Conservation (phyloP, 2,888 invertebrate species). For the Andrena camellia region DNA sequence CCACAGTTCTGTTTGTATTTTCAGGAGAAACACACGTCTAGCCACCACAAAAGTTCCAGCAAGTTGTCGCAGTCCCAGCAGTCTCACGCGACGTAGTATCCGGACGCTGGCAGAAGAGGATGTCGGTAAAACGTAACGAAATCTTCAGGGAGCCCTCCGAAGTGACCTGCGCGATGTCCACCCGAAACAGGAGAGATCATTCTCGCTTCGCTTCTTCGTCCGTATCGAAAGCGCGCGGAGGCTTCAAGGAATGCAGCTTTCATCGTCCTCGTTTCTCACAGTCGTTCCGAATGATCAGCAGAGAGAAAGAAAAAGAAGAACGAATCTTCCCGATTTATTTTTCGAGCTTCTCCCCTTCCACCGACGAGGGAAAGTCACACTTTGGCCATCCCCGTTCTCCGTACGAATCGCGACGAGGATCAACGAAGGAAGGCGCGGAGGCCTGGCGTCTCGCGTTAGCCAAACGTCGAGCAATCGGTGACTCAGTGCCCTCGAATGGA, state of each 20-base stretch:
- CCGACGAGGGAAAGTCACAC: background rate
- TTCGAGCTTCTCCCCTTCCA: background rate
- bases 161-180: slow-evolving; percentile 15
- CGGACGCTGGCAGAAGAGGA: slow-evolving; percentile 62
- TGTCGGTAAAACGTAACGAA: slow-evolving; percentile 45
- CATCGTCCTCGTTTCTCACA: slow-evolving; percentile 20
- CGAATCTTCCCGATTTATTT: background rate
- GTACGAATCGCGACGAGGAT: background rate
- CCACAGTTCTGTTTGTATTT: slow-evolving; percentile 73
- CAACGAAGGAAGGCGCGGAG: slow-evolving; percentile 18
- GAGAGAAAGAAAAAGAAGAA: background rate
- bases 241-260: slow-evolving; percentile 26
- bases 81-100: slow-evolving; percentile 78
- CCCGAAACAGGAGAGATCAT: slow-evolving; percentile 20
- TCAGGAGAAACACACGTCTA: slow-evolving; percentile 82
- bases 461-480: slow-evolving; percentile 58
- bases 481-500: slow-evolving; percentile 48
- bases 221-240: slow-evolving; percentile 13
- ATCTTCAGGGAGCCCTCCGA: slow-evolving; percentile 23
- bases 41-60: slow-evolving; percentile 82
- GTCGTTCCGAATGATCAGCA: slow-evolving; percentile 24
- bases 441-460: slow-evolving; percentile 63
- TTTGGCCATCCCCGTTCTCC: background rate
- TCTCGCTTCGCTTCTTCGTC: slow-evolving; percentile 37
- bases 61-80: slow-evolving; percentile 78